phyloP scores from a whole-genome alignment of 2,113 vertebrate genomes.

The Hypanus sabinus region DNA sequence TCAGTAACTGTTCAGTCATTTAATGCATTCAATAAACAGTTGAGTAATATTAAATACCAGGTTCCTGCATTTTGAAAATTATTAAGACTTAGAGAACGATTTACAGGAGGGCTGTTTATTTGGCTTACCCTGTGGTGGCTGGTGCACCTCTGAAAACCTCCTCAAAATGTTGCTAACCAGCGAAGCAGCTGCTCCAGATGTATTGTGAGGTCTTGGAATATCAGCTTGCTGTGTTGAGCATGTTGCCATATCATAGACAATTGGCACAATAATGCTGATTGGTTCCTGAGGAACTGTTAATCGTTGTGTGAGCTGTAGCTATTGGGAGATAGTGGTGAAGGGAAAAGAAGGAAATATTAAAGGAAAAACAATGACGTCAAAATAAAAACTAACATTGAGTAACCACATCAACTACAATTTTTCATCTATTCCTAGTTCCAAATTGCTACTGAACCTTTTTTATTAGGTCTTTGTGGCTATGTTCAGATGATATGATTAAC shows the following conservation, averaged over 20 bases:
- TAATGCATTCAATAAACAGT: neutral
- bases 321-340: conserved; percentile 39
- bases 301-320: conserved; percentile 97
- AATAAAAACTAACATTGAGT: neutral
- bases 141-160: conserved; percentile 96
- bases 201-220: conserved; percentile 95
- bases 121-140: conserved; percentile 75
- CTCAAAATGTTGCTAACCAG: conserved; percentile 97
- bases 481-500: neutral
- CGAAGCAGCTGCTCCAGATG: conserved; percentile 87
- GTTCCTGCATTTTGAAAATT: neutral
- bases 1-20: neutral
- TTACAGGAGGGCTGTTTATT: neutral
- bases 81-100: neutral
- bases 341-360: neutral
- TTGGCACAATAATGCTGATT: conserved; percentile 94
- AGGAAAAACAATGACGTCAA: neutral
- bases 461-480: neutral
- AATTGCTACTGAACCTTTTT: neutral
- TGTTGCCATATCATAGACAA: conserved; percentile 98
- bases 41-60: too few relatives aligned
- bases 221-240: conserved; percentile 96
- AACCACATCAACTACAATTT: neutral
- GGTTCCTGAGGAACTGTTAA: conserved; percentile 80
- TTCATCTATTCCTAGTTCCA: neutral